Percentiles rank a stretch among this genome's conserved stretches.
These are phyloP conservation scores for Ctenodactylus gundi DNA, from an alignment of 2,113 vertebrate species.

Conservation along the genomic window DNA sequence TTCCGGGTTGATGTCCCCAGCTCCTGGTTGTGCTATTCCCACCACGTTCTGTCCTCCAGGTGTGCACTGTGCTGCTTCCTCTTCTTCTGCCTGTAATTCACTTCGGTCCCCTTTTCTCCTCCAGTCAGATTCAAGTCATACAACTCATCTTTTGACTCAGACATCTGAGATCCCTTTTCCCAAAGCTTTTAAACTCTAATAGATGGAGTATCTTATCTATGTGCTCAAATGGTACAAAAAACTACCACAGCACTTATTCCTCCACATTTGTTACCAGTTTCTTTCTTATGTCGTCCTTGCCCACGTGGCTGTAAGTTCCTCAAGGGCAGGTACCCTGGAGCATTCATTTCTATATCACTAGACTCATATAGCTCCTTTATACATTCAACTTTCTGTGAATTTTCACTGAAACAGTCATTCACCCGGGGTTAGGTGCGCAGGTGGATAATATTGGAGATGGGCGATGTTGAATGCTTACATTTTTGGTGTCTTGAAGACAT, in stretches of 20 bases:
- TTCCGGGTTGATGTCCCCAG: not conserved
- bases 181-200: not conserved
- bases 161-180: not conserved
- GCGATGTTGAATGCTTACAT: not conserved
- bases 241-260: not conserved
- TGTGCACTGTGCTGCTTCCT: not conserved
- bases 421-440: not conserved
- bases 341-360: not conserved
- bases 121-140: not conserved
- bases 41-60: not conserved
- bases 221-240: accelerated
- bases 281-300: not conserved
- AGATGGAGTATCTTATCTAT: not conserved
- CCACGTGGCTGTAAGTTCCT: not conserved
- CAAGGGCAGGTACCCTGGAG: not conserved
- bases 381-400: not conserved
- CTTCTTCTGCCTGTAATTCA: not conserved
- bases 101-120: not conserved
- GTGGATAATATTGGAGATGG: not conserved
- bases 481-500: not conserved
- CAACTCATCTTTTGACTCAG: not conserved
- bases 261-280: not conserved
- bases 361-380: not conserved
- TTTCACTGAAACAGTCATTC: not conserved
- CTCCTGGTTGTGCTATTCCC: accelerated